These are phyloP conservation scores for Cyprinodon tularosa DNA, from an alignment of 2,113 vertebrate species.

Conservation along the genomic window DNA sequence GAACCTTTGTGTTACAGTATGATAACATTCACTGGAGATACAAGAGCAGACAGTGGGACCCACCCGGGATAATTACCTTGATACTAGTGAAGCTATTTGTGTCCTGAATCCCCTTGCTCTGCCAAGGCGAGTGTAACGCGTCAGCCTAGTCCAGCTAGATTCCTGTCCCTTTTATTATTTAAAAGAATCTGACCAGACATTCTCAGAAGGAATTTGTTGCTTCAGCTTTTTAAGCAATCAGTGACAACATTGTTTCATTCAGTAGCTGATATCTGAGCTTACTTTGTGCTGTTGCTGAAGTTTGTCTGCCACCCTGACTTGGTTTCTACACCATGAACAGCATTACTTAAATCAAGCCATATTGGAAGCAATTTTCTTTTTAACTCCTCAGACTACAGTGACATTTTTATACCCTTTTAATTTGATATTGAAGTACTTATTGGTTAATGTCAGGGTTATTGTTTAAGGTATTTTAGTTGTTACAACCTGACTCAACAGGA, in stretches of 20 bases:
- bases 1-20: not conserved
- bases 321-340: not conserved
- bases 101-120: not conserved
- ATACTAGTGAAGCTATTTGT: not conserved
- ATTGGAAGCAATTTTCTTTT: not conserved
- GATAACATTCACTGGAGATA: constrained; percentile 6
- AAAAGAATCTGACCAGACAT: constrained; percentile 10
- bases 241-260: not conserved
- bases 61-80: not conserved
- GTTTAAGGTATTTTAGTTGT: not conserved
- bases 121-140: not conserved
- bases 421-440: not conserved
- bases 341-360: not conserved
- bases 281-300: not conserved
- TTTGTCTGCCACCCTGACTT: constrained; percentile 2
- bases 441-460: not conserved
- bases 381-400: not conserved
- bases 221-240: not conserved
- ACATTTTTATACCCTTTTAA: not conserved
- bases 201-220: constrained; percentile 18
- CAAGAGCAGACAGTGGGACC: not conserved
- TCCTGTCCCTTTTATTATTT: constrained; percentile 31
- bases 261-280: constrained; percentile 5
- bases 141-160: constrained; percentile 18
- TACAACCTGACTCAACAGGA: not conserved